phyloP scores from a whole-genome alignment of 37 sponge, comb jelly and placozoan species.

The Dysidea cf. avara region DNA sequence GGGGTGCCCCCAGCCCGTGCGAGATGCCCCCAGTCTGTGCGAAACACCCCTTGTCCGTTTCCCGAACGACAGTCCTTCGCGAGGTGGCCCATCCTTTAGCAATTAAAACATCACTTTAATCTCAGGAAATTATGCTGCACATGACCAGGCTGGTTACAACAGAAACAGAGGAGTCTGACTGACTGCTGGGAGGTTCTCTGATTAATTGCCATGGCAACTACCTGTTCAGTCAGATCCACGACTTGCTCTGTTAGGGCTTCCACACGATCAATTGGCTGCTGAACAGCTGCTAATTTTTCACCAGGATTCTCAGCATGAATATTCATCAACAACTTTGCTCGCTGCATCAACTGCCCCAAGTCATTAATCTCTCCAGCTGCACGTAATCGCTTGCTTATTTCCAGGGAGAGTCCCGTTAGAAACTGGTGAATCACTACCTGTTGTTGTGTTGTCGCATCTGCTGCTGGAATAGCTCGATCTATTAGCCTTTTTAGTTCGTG shows the following conservation, averaged over 20 bases:
- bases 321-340: too few relatives aligned
- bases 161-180: neutral
- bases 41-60: constrained; percentile 20
- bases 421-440: too few relatives aligned
- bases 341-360: too few relatives aligned
- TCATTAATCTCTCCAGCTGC: too few relatives aligned
- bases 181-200: neutral
- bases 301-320: too few relatives aligned
- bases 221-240: constrained; percentile 7
- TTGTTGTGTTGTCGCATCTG: too few relatives aligned
- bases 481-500: too few relatives aligned
- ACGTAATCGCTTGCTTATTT: too few relatives aligned
- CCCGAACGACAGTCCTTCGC: constrained; percentile 22
- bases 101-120: constrained; percentile 8
- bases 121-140: constrained; percentile 7
- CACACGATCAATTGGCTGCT: too few relatives aligned
- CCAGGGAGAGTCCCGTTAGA: too few relatives aligned
- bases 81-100: constrained; percentile 1
- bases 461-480: too few relatives aligned
- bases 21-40: constrained; percentile 9
- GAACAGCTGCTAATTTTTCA: too few relatives aligned
- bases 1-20: constrained; percentile 21
- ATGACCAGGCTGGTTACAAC: constrained; percentile 17
- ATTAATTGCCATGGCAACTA: neutral
- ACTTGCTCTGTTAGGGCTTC: neutral